Evolutionary conservation across 2,797 vertebrate genomes (phyloP), one percentile per base, ranked within the genome.

Genomic region (Chromobotia macracanthus): DNA sequence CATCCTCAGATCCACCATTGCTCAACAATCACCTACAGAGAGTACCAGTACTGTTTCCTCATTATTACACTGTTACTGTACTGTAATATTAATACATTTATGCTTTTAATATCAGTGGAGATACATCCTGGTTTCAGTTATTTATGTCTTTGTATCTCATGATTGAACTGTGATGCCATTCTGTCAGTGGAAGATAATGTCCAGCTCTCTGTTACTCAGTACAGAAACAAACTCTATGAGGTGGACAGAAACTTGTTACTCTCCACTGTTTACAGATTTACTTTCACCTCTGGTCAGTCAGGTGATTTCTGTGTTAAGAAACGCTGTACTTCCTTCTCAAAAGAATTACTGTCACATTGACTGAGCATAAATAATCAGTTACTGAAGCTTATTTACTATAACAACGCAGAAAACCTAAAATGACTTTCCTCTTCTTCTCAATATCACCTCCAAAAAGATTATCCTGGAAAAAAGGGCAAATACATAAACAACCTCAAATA

Each of bases 191-290:
- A 92, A 8, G 96, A 97, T 19, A 92, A 95, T 23, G 86, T 92
- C 28, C 95, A 95, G 82, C 91, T 99, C 10, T 96, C 98, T 18
- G 97, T 95, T n/a, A 87, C 92, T 38, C 96, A 99, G 72, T 99
- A 99, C 74, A 94, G 96, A 83, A 95, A 93, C 88, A 95, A 93
- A 84, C 88, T 99, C 13, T 97, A 99, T 60, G 93, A 98, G 96
- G 98, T 98, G 89, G 55, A 48, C n/a, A 12, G 13, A 46, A 19
- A 19, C 35, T 25, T 28, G 15, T 23, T 35, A 68, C 35, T 18
- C n/a, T 1, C 31, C 7, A 48, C 41, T 77, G 31, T 82, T 18
- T 46, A 44, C 15, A 38, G 23, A 35, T 58, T 35, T 21, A 23
- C 19, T 48, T 50, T 60, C 48, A 19, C 35, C 19, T 75, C 51